phyloP scores from a whole-genome alignment of 1,140 invertebrate genomes.

The Aphaenogaster rudis region DNA sequence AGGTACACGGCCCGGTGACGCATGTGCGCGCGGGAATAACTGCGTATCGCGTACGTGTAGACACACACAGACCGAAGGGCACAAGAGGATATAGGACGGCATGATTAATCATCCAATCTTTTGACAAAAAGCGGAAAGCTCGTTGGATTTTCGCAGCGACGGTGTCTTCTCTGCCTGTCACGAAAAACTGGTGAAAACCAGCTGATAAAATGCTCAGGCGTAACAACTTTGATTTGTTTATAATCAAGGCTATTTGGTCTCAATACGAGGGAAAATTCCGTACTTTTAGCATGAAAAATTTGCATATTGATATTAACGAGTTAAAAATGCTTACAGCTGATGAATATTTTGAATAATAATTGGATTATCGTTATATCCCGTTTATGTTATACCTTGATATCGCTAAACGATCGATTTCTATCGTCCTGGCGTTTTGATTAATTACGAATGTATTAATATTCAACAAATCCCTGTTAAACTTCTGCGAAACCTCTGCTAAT shows the following conservation, averaged over 20 bases:
- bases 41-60: conserved; percentile 34
- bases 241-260: conserved; percentile 30
- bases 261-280: neutral
- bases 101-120: conserved; percentile 73
- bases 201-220: conserved; percentile 46
- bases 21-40: conserved; percentile 26
- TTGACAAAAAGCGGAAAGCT: conserved; percentile 72
- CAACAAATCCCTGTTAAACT: conserved; percentile 3
- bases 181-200: conserved; percentile 42
- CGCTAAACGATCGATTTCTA: neutral
- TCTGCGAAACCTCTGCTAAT: neutral
- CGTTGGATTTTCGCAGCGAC: conserved; percentile 63
- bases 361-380: neutral
- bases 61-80: neutral
- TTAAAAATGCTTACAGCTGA: conserved; percentile 6
- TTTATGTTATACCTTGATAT: neutral
- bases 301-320: neutral
- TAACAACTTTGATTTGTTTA: conserved; percentile 64
- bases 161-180: conserved; percentile 50
- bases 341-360: conserved; percentile 5
- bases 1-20: conserved; percentile 53
- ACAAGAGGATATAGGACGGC: conserved; percentile 30
- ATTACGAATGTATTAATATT: conserved; percentile 1
- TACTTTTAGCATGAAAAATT: neutral
- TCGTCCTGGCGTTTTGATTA: conserved; percentile 7